Evolutionary conservation across 1,140 invertebrate species (phyloP).

Genomic region (Holotrichia oblita): DNA sequence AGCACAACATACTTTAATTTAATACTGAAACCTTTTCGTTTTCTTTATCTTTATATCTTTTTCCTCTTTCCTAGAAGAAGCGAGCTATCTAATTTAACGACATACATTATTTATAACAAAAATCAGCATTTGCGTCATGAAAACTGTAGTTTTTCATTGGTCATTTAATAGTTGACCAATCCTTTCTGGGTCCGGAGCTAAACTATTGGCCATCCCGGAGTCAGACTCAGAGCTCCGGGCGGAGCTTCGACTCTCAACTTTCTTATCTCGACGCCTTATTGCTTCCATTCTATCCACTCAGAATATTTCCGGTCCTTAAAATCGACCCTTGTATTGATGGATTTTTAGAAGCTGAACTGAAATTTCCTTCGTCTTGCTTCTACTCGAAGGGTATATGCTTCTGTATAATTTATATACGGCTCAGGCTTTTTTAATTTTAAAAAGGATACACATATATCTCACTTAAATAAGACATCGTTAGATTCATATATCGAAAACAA

Average conservation of each 20-base stretch:
- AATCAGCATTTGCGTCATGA: conserved; percentile 53
- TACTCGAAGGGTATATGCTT: neutral
- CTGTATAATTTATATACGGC: conserved; percentile 7
- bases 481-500: too few species aligned
- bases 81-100: conserved; percentile 52
- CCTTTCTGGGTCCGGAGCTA: conserved; percentile 46
- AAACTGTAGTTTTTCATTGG: conserved; percentile 49
- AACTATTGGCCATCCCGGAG: conserved; percentile 50
- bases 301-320: conserved; percentile 47
- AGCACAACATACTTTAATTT: neutral
- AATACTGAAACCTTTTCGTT: neutral
- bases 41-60: conserved; percentile 14
- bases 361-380: conserved; percentile 38
- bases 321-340: conserved; percentile 50
- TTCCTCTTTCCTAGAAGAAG: conserved; percentile 6
- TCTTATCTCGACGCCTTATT: conserved; percentile 55
- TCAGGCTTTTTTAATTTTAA: conserved; percentile 30
- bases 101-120: conserved; percentile 58
- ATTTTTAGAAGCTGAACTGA: conserved; percentile 47
- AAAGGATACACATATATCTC: neutral
- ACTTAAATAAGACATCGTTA: too few species aligned
- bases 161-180: conserved; percentile 54
- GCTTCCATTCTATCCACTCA: conserved; percentile 54
- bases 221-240: conserved; percentile 50
- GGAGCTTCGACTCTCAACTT: conserved; percentile 49